Percentiles rank a stretch among this genome's conserved stretches.
Evolutionary conservation across 2,888 invertebrate genomes (phyloP).

Genomic region (Seladonia tumulorum): DNA sequence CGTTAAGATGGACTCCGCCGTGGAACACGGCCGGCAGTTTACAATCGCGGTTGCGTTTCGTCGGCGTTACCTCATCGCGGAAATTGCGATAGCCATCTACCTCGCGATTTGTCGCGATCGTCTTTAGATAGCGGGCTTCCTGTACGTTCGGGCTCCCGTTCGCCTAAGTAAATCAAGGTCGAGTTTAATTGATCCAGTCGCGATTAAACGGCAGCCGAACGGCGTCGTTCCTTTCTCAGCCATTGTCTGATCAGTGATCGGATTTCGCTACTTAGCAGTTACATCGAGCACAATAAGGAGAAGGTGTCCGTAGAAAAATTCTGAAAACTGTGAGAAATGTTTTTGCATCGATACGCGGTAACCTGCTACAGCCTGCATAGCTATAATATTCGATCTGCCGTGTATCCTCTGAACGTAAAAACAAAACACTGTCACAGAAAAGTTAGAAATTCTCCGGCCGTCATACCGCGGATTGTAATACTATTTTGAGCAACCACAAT

Average conservation of each 20-base stretch:
- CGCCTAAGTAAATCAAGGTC: constrained; percentile 60
- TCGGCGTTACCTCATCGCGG: constrained; percentile 61
- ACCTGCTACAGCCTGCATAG: no score
- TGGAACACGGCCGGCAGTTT: constrained; percentile 21
- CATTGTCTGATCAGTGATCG: background rate
- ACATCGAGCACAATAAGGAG: no score
- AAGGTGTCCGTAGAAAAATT: background rate
- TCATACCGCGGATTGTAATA: no score
- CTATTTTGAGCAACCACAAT: no score
- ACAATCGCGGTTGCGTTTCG: constrained; percentile 40
- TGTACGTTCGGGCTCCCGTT: constrained; percentile 40
- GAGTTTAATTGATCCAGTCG: constrained; percentile 34
- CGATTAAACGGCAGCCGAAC: constrained; percentile 33
- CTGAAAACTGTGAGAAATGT: background rate
- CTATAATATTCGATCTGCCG: no score
- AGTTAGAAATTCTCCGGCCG: background rate
- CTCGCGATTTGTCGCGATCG: constrained; percentile 59
- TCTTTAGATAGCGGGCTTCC: constrained; percentile 56
- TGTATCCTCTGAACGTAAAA: background rate
- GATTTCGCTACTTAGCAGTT: background rate
- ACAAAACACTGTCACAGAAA: background rate
- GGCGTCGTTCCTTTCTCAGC: background rate
- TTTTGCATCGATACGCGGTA: no score
- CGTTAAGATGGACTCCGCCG: constrained; percentile 1
- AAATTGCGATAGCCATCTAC: constrained; percentile 66